Percentiles rank a stretch among this genome's conserved stretches.
Conservation (phyloP, 1,140 invertebrate genomes). For the Magallana ariakensis region DNA sequence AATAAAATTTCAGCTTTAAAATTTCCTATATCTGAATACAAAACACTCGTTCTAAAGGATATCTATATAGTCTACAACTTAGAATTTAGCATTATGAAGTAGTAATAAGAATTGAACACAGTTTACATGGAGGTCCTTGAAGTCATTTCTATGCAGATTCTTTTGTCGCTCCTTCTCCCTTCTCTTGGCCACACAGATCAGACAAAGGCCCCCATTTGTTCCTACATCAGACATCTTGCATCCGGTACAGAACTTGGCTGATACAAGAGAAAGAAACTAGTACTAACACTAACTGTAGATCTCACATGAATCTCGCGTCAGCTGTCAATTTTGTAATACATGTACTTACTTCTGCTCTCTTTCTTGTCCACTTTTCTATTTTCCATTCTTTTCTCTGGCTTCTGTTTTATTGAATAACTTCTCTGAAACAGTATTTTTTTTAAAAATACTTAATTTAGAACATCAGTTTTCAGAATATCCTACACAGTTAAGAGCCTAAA, state of each 20-base stretch:
- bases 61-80: too few species aligned
- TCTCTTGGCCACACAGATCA: slow-evolving; percentile 24
- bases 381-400: not conserved
- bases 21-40: too few species aligned
- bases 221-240: slow-evolving; percentile 17
- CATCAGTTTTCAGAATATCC: too few species aligned
- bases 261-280: not conserved
- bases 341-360: not conserved
- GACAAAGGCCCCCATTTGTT: not conserved
- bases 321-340: not conserved
- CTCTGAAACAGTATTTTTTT: not conserved
- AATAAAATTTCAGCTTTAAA: too few species aligned
- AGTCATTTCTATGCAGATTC: not conserved
- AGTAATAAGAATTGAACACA: too few species aligned
- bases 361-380: not conserved
- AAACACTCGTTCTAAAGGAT: too few species aligned
- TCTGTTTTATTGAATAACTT: not conserved
- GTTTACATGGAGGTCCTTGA: not conserved
- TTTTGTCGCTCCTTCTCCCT: not conserved
- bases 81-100: too few species aligned
- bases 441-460: too few species aligned
- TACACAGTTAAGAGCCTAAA: too few species aligned
- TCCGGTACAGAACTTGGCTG: not conserved
- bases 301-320: too few species aligned
- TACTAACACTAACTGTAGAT: not conserved